These are phyloP conservation scores for Pilophorus perplexus DNA, from an alignment of 2,888 invertebrate species.

Conservation along the genomic window DNA sequence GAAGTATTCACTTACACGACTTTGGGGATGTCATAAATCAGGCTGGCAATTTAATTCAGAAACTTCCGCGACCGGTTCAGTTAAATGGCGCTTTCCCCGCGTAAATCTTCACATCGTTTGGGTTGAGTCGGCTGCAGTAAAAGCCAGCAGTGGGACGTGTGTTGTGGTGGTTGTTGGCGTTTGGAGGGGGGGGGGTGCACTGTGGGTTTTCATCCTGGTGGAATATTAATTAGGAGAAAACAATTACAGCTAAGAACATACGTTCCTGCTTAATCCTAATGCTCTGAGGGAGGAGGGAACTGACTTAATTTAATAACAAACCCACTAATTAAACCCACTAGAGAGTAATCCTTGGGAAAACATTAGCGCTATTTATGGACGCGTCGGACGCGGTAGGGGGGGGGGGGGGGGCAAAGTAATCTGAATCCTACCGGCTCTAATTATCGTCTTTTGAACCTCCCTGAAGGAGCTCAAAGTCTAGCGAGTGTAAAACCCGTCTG, in stretches of 20 bases:
- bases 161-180: no score
- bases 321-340: constrained; percentile 37
- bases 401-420: constrained; percentile 32
- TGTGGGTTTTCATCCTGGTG: constrained; percentile 24
- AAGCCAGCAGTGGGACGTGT: no score
- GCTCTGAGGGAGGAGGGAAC: constrained; percentile 24
- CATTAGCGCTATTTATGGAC: constrained; percentile 35
- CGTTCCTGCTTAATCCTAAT: constrained; percentile 40
- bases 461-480: neutral
- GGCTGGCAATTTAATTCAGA: no score
- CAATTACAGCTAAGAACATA: constrained; percentile 42
- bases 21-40: no score
- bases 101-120: constrained; percentile 17
- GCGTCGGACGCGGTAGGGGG: no score
- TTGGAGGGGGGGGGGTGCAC: no score
- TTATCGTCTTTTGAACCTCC: constrained; percentile 28
- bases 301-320: constrained; percentile 41
- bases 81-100: no score
- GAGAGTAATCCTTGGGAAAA: constrained; percentile 36
- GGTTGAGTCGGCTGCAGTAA: constrained; percentile 24
- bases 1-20: no score
- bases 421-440: constrained; percentile 26
- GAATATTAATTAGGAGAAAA: constrained; percentile 42
- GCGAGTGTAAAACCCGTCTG: constrained; percentile 7
- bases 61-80: no score